Evolutionary conservation across 2,888 invertebrate genomes (phyloP).

Genomic region (Athalia rosae): DNA sequence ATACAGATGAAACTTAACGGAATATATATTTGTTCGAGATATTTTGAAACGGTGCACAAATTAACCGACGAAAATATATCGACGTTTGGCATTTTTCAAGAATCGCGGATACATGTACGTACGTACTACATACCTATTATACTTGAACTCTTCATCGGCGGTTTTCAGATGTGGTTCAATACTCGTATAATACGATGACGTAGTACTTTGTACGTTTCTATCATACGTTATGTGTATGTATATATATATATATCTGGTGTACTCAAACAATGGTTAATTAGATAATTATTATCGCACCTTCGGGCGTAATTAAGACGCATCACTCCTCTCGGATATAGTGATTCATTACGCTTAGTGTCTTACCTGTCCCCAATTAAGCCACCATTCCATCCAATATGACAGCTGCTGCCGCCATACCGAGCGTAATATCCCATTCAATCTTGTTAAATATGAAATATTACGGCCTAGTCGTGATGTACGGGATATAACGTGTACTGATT

Average conservation of each 20-base stretch:
- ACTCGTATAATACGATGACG: too few species aligned
- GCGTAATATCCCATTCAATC: constrained; percentile 37
- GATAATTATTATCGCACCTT: constrained; percentile 70
- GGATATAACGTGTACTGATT: not conserved
- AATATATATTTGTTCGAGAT: too few species aligned
- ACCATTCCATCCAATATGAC: constrained; percentile 68
- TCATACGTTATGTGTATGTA: not conserved
- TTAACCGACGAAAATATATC: too few species aligned
- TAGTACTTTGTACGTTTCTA: too few species aligned
- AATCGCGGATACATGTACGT: too few species aligned
- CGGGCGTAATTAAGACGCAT: constrained; percentile 71
- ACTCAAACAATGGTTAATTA: constrained; percentile 71
- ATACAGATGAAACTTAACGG: too few species aligned
- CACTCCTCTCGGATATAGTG: constrained; percentile 67
- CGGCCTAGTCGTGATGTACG: not conserved
- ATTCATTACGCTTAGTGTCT: constrained; percentile 72
- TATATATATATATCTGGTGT: constrained; percentile 49
- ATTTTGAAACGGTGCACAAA: too few species aligned
- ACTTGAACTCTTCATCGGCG: too few species aligned
- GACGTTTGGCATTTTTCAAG: too few species aligned
- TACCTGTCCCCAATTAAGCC: constrained; percentile 58
- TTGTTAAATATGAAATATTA: constrained; percentile 43
- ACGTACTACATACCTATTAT: too few species aligned
- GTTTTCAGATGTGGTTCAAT: too few species aligned
- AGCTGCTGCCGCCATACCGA: constrained; percentile 48